These are phyloP conservation scores for Triops longicaudatus DNA, from an alignment of 1,140 invertebrate species.

Conservation along the genomic window DNA sequence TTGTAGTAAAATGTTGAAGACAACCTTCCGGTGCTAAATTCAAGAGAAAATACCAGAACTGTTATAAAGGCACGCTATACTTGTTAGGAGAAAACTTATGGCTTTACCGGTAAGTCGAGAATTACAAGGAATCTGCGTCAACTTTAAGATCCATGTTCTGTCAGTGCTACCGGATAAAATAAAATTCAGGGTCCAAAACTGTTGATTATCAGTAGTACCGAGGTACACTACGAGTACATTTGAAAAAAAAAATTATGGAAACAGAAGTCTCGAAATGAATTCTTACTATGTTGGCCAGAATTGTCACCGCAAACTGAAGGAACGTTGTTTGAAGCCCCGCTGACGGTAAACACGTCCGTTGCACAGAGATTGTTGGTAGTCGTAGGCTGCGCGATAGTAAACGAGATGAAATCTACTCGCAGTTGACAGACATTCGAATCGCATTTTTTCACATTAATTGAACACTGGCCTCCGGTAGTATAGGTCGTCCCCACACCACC, in stretches of 20 bases:
- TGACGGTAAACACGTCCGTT: conserved; percentile 21
- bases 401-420: conserved; percentile 20
- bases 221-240: background rate
- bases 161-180: background rate
- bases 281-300: conserved; percentile 25
- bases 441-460: background rate
- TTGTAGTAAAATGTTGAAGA: conserved; percentile 61
- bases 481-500: background rate
- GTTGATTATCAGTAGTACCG: background rate
- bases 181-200: background rate
- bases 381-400: conserved; percentile 20
- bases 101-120: conserved; percentile 1
- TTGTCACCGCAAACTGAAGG: conserved; percentile 25
- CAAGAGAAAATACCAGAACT: background rate
- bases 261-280: background rate
- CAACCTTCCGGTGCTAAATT: conserved; percentile 41
- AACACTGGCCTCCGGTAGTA: conserved; percentile 21
- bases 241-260: background rate
- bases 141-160: conserved; percentile 25
- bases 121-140: conserved; percentile 23
- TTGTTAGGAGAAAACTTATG: background rate
- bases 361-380: conserved; percentile 17
- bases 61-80: background rate
- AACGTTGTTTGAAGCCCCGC: conserved; percentile 18
- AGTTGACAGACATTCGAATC: background rate